Evolutionary conservation across 1,140 invertebrate species (phyloP), one percentile per base, ranked within the genome.

Genomic region (Drosophila auraria): DNA sequence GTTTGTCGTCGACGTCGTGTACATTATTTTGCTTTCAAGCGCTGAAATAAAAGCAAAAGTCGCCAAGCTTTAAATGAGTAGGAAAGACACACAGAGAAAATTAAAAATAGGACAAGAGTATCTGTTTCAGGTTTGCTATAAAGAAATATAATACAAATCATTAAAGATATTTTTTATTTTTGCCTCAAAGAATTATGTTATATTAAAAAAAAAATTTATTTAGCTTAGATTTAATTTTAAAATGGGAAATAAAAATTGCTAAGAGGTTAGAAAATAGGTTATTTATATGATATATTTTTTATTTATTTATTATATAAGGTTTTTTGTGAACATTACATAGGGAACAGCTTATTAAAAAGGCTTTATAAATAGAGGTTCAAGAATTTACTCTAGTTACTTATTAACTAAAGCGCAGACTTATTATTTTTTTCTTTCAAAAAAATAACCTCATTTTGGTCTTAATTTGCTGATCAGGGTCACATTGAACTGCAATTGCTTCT

Each of bases 1-100:
- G 51, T 33, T 38, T 54, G 49, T 62, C 73, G 82, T 69, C 69
- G 59, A 84, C 51, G 75, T 86, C 86, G 70, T 90, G 82, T 82
- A 89, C 86, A 90, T 89, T 89, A 89, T 82, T 89, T 90, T 90
- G 86, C 86, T 89, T 89, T 89, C 82, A 86, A 82, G 75, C 70
- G 66, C 62, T 84, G 74, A 60, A 78, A 79, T 78, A 87, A 87
- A 87, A 86, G 86, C 75, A 90, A 89, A 90, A 89, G 86, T 89
- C 61, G 65, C 64, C 61, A 79, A 70, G 82, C 82, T 82, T 90
- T 86, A 90, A 89, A 90, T 90, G 82, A 90, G 66, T 76, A 54
- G 14, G 14, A 42, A 69, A 11, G 23, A 15, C 49, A 73, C 47
- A 66, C 7, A 20, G 23, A 56, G 38, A 60, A 56, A 59, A 45